A percentile compares a stretch with the other conserved stretches of the same genome.
phyloP scores from a whole-genome alignment of 2,113 vertebrate species.

The Alouatta palliata region DNA sequence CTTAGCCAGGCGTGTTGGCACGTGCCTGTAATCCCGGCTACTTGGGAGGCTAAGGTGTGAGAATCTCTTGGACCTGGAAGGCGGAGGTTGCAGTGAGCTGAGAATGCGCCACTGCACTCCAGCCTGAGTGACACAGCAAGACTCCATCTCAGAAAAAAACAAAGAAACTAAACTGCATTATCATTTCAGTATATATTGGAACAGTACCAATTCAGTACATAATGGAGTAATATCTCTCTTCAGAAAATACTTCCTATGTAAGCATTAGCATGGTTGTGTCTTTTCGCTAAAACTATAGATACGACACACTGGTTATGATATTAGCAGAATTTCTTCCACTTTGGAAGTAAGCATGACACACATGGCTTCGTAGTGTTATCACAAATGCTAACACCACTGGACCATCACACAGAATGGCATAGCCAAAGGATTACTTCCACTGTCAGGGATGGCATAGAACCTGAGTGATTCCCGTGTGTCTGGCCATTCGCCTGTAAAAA shows the following conservation, averaged over 20 bases:
- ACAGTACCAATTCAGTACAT: neutral
- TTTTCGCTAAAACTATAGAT: neutral
- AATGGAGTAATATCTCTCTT: neutral
- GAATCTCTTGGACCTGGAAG: no score
- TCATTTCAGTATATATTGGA: neutral
- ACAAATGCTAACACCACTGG: neutral
- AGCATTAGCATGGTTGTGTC: neutral
- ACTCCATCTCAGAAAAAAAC: no score
- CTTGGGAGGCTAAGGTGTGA: no score
- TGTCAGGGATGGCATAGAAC: no score
- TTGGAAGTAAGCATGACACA: neutral
- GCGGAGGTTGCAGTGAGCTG: no score
- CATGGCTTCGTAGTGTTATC: neutral
- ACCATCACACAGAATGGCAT: fast-evolving
- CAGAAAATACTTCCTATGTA: neutral
- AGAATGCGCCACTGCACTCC: no score
- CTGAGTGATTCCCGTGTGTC: fast-evolving
- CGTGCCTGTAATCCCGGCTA: no score
- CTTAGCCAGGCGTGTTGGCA: no score
- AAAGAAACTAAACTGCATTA: neutral
- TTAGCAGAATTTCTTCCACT: neutral
- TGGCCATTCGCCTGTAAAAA: neutral
- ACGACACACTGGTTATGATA: neutral
- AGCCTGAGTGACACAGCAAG: no score
- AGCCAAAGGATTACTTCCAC: neutral